Evolutionary conservation across 2,888 invertebrate genomes (phyloP), one percentile per base, ranked within the genome.

Genomic region (Merodon equestris): DNA sequence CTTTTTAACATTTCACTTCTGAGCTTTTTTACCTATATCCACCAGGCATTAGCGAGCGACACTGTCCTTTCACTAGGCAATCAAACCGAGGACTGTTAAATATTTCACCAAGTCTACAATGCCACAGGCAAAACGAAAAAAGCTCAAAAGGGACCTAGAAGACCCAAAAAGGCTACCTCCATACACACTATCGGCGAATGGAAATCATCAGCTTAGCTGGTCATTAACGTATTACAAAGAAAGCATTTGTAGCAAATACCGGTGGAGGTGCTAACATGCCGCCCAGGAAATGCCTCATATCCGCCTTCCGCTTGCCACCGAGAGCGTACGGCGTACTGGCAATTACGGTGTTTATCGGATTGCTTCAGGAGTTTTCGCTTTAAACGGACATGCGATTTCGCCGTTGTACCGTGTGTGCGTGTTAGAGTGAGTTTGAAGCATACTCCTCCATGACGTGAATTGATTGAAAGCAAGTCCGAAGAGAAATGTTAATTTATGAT

Each of bases 281-380:
- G 15, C 68, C 74, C 54, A 68, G 79, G 79, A 79, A 79, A 79
- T 79, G 42, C 74, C 74, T 70, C 70, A 79, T 79, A 79, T 79
- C 79, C 79, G 79, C 54, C 60, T 51, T 79, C 79, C 79, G 79
- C 50, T 60, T 51, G n/a, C n/a, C n/a, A n/a, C n/a, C n/a, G n/a
- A n/a, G n/a, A n/a, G n/a, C n/a, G n/a, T n/a, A n/a, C n/a, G n/a
- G n/a, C n/a, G n/a, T n/a, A 50, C 63, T 68, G 79, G 74, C 67
- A 79, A 63, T 79, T 73, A 73, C 73, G 68, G 63, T 47, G 58
- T 27, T 79, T 79, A 79, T 79, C 79, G 57, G 79, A 79, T 79
- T 54, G 44, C 7, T 50, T 13, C 45, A 27, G 58, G 50, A 68
- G 60, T 27, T 57, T 73, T 48, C 17, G 44, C 2, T 27, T 27